These are phyloP conservation scores for Liodrosophila aerea DNA, from an alignment of 2,888 invertebrate species.

Conservation along the genomic window DNA sequence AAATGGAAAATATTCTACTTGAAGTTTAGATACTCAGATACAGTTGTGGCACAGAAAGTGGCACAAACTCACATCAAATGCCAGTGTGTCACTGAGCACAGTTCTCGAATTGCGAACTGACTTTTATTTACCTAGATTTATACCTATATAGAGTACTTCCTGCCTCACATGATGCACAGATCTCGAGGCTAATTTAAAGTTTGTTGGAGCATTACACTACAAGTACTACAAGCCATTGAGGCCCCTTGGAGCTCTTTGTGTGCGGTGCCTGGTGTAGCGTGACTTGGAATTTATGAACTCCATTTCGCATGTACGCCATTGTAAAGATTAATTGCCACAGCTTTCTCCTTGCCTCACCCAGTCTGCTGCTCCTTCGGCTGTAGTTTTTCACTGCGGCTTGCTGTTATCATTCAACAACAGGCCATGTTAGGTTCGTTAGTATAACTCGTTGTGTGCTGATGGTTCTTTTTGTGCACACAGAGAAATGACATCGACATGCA, in stretches of 20 bases:
- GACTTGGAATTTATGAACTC: slow-evolving; percentile 74
- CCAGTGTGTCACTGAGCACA: background rate
- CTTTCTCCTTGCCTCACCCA: slow-evolving; percentile 16
- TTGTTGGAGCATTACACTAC: slow-evolving; percentile 23
- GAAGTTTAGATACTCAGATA: too few species aligned
- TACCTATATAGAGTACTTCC: background rate
- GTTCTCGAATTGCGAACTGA: background rate
- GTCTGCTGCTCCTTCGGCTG: background rate
- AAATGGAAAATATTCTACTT: too few species aligned
- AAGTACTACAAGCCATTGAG: slow-evolving; percentile 8
- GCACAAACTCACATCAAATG: too few species aligned
- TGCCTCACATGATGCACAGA: slow-evolving; percentile 13
- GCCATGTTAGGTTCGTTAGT: slow-evolving; percentile 55
- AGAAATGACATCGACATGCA: slow-evolving; percentile 61
- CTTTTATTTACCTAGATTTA: background rate
- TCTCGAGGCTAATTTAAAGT: slow-evolving; percentile 53
- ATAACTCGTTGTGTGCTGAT: slow-evolving; percentile 21
- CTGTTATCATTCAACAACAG: slow-evolving; percentile 72
- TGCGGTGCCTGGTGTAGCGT: slow-evolving; percentile 51
- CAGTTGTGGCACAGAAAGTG: background rate
- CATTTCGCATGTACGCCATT: slow-evolving; percentile 71
- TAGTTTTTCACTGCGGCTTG: slow-evolving; percentile 48
- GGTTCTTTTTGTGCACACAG: slow-evolving; percentile 13
- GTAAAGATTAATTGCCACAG: slow-evolving; percentile 73
- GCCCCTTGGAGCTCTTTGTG: slow-evolving; percentile 28